Evolutionary conservation across 2,888 invertebrate species (phyloP).

Genomic region (Melanotus villosus): DNA sequence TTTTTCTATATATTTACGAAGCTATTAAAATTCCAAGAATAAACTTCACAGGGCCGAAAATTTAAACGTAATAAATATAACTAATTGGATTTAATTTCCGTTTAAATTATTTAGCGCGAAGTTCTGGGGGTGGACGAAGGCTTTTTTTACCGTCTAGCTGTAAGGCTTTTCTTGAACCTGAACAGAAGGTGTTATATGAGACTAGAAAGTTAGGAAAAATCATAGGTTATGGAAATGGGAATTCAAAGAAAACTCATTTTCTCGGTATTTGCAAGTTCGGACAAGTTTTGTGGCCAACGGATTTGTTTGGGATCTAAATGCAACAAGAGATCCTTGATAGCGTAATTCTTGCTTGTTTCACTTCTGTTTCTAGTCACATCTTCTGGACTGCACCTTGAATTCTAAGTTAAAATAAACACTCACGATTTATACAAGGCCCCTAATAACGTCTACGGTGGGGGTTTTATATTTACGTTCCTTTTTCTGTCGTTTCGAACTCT

Average conservation of each 20-base stretch:
- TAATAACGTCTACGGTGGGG: neutral
- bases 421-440: conserved; percentile 28
- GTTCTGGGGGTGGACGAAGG: too few species aligned
- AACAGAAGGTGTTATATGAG: conserved; percentile 1
- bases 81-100: too few species aligned
- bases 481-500: neutral
- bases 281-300: conserved; percentile 31
- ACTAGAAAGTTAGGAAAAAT: conserved; percentile 13
- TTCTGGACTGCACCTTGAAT: conserved; percentile 22
- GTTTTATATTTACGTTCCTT: conserved; percentile 13
- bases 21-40: too few species aligned
- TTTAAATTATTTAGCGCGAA: too few species aligned
- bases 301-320: conserved; percentile 30
- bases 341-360: conserved; percentile 34
- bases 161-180: neutral
- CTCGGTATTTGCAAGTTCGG: conserved; percentile 25
- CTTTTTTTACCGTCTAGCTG: neutral
- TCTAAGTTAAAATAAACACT: conserved; percentile 37
- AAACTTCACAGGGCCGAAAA: too few species aligned
- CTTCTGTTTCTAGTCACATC: conserved; percentile 39
- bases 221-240: conserved; percentile 24
- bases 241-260: conserved; percentile 27
- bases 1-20: too few species aligned
- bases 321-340: conserved; percentile 29
- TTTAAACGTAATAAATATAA: too few species aligned